A percentile compares a stretch with the other conserved stretches of the same genome.
phyloP scores from a whole-genome alignment of 2,888 invertebrate genomes.

The Amblyteles armatorius region DNA sequence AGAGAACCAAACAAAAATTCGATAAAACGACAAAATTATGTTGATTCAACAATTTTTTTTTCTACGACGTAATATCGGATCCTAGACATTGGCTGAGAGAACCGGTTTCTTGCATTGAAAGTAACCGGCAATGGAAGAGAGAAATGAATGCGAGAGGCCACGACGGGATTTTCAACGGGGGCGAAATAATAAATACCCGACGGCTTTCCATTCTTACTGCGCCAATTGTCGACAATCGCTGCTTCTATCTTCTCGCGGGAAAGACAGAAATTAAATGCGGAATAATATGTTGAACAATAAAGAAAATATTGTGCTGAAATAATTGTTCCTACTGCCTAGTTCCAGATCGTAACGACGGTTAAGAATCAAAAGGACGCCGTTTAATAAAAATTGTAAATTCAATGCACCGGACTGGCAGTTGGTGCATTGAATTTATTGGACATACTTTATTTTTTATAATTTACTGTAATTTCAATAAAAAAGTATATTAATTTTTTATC shows the following conservation, averaged over 20 bases:
- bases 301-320: background rate
- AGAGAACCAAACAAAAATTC: background rate
- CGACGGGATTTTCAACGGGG: background rate
- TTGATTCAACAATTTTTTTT: background rate
- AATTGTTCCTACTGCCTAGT: background rate
- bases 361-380: too few species aligned
- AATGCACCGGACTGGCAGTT: too few species aligned
- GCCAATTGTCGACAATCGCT: background rate
- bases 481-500: too few species aligned
- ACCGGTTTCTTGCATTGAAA: conserved; percentile 36
- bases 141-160: background rate
- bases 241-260: background rate
- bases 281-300: background rate
- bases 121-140: conserved; percentile 31
- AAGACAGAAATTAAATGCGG: background rate
- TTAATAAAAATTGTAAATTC: too few species aligned
- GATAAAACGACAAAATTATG: conserved; percentile 27
- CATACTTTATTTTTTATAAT: too few species aligned
- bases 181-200: background rate
- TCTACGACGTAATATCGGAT: background rate
- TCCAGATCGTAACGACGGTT: too few species aligned
- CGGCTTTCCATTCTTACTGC: conserved; percentile 35
- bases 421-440: too few species aligned
- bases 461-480: too few species aligned
- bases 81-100: conserved; percentile 3